These are phyloP conservation scores for Drosophila sp. DNA, from an alignment of 1,140 invertebrate genomes.

Conservation along the genomic window DNA sequence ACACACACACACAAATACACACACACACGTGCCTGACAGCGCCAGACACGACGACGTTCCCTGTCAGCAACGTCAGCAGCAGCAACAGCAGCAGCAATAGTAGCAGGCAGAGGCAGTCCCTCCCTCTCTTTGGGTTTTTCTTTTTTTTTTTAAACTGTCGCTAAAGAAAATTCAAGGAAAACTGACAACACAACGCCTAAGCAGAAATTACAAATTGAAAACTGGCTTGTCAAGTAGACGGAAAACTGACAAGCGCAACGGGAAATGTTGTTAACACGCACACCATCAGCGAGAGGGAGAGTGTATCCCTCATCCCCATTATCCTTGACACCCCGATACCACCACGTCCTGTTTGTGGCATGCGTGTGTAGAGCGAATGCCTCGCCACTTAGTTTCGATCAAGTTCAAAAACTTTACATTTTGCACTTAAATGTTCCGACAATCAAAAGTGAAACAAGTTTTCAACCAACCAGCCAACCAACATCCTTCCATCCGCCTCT, in stretches of 20 bases:
- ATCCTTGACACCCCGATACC: too few species aligned
- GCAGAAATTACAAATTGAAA: conserved; percentile 58
- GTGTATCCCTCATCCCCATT: too few species aligned
- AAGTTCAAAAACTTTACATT: conserved; percentile 69
- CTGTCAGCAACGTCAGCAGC: conserved; percentile 42
- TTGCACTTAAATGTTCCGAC: conserved; percentile 69
- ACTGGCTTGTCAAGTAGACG: conserved; percentile 34
- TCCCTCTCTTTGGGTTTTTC: conserved; percentile 21
- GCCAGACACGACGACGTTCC: conserved; percentile 44
- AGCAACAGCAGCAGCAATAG: too few species aligned
- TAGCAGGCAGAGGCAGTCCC: conserved; percentile 8
- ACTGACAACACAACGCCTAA: conserved; percentile 46
- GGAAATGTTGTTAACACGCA: conserved; percentile 31
- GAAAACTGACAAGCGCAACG: conserved; percentile 42
- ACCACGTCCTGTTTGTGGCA: conserved; percentile 46
- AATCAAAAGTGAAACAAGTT: conserved; percentile 75
- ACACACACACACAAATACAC: conserved; percentile 14
- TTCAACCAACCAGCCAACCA: conserved; percentile 6
- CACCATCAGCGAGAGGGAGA: neutral
- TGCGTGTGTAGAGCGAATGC: conserved; percentile 59
- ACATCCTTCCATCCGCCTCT: neutral
- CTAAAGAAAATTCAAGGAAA: conserved; percentile 34
- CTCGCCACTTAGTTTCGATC: conserved; percentile 72
- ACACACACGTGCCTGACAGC: conserved; percentile 59
- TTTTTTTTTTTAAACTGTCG: conserved; percentile 58